Conservation (phyloP, 2,797 vertebrate genomes). For the Pangasius krempfi region DNA sequence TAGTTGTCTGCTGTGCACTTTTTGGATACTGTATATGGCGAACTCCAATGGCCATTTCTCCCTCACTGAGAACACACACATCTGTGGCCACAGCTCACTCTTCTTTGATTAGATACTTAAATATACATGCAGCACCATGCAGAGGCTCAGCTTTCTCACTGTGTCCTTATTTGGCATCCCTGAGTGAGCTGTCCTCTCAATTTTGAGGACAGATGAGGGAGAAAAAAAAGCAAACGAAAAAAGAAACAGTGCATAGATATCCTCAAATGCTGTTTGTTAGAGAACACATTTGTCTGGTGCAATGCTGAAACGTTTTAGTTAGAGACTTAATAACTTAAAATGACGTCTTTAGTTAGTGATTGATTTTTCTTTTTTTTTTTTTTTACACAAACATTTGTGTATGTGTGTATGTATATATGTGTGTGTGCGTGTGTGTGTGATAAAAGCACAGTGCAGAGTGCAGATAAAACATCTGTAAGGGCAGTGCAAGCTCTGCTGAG, state of each 20-base stretch:
- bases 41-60: constrained; percentile 21
- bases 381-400: no score
- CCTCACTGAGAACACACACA: constrained; percentile 17
- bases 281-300: constrained; percentile 3
- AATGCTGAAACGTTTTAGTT: background rate
- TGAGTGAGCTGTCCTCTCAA: constrained; percentile 10
- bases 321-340: background rate
- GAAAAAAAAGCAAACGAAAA: background rate
- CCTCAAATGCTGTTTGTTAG: background rate
- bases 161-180: constrained; percentile 16
- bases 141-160: constrained; percentile 3
- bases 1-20: background rate
- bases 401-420: background rate
- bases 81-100: constrained; percentile 19
- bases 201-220: constrained; percentile 20
- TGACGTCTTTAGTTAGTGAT: background rate
- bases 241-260: background rate
- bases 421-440: background rate
- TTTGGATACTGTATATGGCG: background rate
- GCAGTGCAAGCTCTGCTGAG: constrained; percentile 9
- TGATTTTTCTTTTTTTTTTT: background rate
- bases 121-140: constrained; percentile 31
- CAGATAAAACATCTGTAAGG: constrained; percentile 33
- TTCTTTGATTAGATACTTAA: constrained; percentile 50
- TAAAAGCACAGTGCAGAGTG: constrained; percentile 17